Base-by-base conservation (phyloP, 2,888 invertebrate species). In the Cantharis nigra region DNA sequence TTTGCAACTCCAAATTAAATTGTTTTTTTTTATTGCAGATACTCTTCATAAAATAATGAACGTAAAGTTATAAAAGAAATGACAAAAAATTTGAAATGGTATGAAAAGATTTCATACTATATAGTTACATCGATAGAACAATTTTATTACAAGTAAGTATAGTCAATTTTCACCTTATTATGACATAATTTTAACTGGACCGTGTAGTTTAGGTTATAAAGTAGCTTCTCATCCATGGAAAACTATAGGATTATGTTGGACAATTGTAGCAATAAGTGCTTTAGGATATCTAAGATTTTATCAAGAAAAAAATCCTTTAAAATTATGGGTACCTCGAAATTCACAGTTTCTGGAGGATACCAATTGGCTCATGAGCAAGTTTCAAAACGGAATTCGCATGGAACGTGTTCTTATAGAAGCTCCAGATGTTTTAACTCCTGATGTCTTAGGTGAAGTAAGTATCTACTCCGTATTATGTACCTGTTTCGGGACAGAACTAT, bases 291-390 rank as follows among this genome's bases (percentile, higher is more conserved):
- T 92, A 23, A 89, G 90, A 82, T 94, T 95, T 87, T 90, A 91
- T 78, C 92, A 93, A 86, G 95, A 95, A 88, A 94, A 92, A 84
- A 93, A 94, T 87, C 94, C 95, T 0, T 87, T 94, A 83, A 93
- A 93, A 83, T 87, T 95, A 81, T 95, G 95, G 95, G 92, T 95
- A 20, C 94, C 94, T 11, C 92, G 92, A 64, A 91, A 93, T 64
- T 94, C 94, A 0, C 91, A 93, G 78, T 95, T 94, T 85, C 90
- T 91, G 63, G 86, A 88, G 80, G 93, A 94, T 82, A 93, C 94
- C 4, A 91, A 94, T 83, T 95, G 95, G 94, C 90, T 94, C 76
- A 91, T 94, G 85, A 88, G 91, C 16, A 92, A 91, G 78, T 93
- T 94, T 86, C 91, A 92, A 76, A 91, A 91, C 71, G 92, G 91